A percentile compares a stretch with the other conserved stretches of the same genome.
phyloP scores from a whole-genome alignment of 2,797 vertebrate genomes.

The Brachyrhaphis roseni region DNA sequence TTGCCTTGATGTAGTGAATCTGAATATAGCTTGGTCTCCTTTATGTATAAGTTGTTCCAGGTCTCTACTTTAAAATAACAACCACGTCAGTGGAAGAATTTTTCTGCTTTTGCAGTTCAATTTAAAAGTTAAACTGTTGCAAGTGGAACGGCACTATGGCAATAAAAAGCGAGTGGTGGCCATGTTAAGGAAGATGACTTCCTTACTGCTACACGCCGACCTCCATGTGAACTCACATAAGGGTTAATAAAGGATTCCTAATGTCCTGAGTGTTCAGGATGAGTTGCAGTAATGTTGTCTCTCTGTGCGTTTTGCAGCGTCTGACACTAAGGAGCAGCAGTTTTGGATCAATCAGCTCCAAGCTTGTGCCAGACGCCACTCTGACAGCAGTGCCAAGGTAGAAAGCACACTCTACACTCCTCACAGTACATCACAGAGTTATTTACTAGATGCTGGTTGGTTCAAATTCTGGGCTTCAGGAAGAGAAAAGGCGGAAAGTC shows the following conservation, averaged over 20 bases:
- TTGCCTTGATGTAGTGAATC: too few relatives aligned
- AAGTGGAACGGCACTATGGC: background rate
- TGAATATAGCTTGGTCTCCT: background rate
- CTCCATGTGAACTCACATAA: conserved; percentile 14
- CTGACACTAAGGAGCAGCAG: conserved; percentile 92
- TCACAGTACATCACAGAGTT: conserved; percentile 18
- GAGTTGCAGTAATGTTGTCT: conserved; percentile 15
- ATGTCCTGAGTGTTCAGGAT: conserved; percentile 6
- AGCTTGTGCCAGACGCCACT: conserved; percentile 92
- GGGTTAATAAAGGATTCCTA: background rate
- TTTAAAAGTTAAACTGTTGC: background rate
- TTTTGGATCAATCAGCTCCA: conserved; percentile 96
- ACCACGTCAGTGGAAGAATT: background rate
- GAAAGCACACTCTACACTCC: conserved; percentile 11
- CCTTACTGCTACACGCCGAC: conserved; percentile 18
- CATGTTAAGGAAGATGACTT: conserved; percentile 18
- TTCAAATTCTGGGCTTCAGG: conserved; percentile 2
- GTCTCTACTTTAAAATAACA: background rate
- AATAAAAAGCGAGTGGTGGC: background rate
- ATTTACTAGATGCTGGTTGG: conserved; percentile 23
- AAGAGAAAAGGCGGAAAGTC: conserved; percentile 26
- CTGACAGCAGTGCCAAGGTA: conserved; percentile 92
- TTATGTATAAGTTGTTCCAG: background rate
- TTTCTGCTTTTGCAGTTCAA: background rate
- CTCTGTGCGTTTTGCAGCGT: conserved; percentile 75